A percentile compares a stretch with the other conserved stretches of the same genome.
Evolutionary conservation across 1,140 invertebrate species (phyloP).

Genomic region (Drosophila fuyamai): DNA sequence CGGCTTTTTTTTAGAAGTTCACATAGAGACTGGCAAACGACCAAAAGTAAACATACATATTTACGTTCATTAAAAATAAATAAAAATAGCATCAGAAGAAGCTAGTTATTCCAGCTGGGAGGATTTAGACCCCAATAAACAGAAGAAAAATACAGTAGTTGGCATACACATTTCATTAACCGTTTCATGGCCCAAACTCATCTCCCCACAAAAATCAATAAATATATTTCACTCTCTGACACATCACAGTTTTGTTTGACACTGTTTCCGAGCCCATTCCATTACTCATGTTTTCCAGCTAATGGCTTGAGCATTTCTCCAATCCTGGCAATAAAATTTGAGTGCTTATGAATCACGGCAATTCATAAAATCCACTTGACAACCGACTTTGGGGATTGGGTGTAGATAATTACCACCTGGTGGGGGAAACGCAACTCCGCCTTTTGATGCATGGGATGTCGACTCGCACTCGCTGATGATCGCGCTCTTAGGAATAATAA

Average conservation of each 20-base stretch:
- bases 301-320: constrained; percentile 28
- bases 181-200: constrained; percentile 3
- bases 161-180: constrained; percentile 22
- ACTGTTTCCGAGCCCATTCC: constrained; percentile 16
- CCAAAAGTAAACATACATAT: no score
- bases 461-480: constrained; percentile 24
- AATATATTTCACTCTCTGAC: constrained; percentile 18
- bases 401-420: constrained; percentile 18
- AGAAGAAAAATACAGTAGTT: constrained; percentile 10
- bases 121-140: no score
- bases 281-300: constrained; percentile 32
- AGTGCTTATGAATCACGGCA: constrained; percentile 31
- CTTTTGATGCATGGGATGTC: constrained; percentile 15
- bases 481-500: constrained; percentile 39
- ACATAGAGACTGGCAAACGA: neutral
- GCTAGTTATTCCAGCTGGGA: neutral
- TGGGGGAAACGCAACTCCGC: constrained; percentile 25
- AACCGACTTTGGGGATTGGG: constrained; percentile 7
- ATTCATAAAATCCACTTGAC: constrained; percentile 12
- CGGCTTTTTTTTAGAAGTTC: constrained; percentile 4
- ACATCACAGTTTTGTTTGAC: constrained; percentile 21
- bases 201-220: constrained; percentile 23
- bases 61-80: neutral
- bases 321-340: constrained; percentile 30
- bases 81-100: neutral